These are phyloP conservation scores for Caracal caracal DNA, from an alignment of 2,113 vertebrate genomes.

Conservation along the genomic window DNA sequence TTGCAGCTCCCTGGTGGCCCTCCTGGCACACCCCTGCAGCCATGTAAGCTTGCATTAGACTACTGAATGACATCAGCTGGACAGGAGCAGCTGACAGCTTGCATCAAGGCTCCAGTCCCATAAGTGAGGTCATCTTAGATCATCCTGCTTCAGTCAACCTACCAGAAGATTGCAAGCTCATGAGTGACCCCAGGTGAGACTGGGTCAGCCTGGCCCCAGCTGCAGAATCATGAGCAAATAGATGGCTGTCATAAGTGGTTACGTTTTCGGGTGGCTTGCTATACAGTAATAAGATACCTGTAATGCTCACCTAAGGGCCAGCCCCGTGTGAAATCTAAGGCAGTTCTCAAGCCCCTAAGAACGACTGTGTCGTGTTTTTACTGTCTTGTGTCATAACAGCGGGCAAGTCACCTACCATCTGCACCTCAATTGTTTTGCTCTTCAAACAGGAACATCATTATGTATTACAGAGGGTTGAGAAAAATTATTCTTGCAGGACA, in stretches of 20 bases:
- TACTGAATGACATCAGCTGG: background rate
- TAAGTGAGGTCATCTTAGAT: background rate
- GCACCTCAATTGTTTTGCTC: background rate
- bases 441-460: background rate
- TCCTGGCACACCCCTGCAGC: background rate
- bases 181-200: background rate
- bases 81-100: background rate
- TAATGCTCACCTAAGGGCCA: background rate
- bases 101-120: background rate
- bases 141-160: background rate
- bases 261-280: background rate
- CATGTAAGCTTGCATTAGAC: background rate
- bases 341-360: background rate
- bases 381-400: background rate
- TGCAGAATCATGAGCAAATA: background rate
- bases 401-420: background rate
- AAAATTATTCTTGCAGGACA: slow-evolving; percentile 15
- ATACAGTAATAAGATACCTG: background rate
- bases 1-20: background rate
- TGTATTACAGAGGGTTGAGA: background rate
- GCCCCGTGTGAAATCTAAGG: background rate
- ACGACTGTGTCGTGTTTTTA: background rate
- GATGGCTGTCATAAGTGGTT: background rate
- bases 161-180: background rate
- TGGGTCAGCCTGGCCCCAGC: background rate